These are phyloP conservation scores for Poeciliopsis occidentalis DNA, from an alignment of 2,113 vertebrate genomes.

Conservation along the genomic window DNA sequence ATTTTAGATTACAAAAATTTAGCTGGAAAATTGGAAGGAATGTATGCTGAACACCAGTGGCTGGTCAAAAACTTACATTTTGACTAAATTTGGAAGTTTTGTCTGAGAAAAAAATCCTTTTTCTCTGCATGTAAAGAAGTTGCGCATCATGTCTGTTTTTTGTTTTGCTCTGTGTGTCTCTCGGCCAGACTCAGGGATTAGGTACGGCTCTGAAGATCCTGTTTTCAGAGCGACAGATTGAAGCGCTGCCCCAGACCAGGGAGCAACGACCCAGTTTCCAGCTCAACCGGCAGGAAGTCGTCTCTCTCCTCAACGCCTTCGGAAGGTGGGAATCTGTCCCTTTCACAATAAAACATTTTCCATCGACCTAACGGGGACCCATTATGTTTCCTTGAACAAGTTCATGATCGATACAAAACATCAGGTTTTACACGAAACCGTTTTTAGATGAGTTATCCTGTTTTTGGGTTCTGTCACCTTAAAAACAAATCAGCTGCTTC, in stretches of 20 bases:
- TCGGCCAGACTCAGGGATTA: slow-evolving; percentile 89
- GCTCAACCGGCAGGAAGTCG: slow-evolving; percentile 91
- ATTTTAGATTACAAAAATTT: too few species aligned
- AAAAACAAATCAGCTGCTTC: too few species aligned
- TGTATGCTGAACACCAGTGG: too few species aligned
- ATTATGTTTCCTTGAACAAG: too few species aligned
- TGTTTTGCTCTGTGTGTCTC: slow-evolving; percentile 8
- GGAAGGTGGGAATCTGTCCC: slow-evolving; percentile 82
- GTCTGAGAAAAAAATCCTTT: not conserved
- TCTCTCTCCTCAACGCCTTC: slow-evolving; percentile 92
- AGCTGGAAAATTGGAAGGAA: too few species aligned
- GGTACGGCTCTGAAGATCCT: slow-evolving; percentile 92
- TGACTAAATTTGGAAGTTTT: not conserved
- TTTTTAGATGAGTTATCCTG: too few species aligned
- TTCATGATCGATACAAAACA: too few species aligned
- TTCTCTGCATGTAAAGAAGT: not conserved
- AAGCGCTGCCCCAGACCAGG: slow-evolving; percentile 82
- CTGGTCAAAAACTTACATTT: too few species aligned
- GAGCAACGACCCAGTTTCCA: slow-evolving; percentile 83
- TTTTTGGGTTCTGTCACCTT: too few species aligned
- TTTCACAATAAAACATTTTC: not conserved
- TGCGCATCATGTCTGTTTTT: not conserved
- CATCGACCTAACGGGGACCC: too few species aligned
- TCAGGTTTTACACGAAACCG: too few species aligned
- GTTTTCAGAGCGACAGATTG: slow-evolving; percentile 90